These are phyloP conservation scores for Drosophila tsacasi DNA, from an alignment of 1,140 invertebrate genomes.

Conservation along the genomic window DNA sequence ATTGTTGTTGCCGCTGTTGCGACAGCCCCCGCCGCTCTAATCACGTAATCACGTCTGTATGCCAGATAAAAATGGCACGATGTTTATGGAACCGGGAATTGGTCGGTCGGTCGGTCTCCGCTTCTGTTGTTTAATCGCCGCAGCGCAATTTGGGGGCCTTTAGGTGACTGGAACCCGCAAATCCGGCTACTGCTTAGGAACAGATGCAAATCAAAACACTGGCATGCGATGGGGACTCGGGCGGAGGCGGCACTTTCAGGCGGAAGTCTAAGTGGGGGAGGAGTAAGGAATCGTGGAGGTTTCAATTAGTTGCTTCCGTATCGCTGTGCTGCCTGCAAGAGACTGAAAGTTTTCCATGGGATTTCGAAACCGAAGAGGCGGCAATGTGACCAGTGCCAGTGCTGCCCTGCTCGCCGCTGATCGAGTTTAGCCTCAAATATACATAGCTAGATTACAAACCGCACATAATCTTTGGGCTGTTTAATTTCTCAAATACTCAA, in stretches of 20 bases:
- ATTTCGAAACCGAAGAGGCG: conserved; percentile 13
- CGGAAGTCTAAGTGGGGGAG: conserved; percentile 13
- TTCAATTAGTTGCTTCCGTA: conserved; percentile 37
- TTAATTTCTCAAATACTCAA: not conserved
- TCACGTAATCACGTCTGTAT: conserved; percentile 44
- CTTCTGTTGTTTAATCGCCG: conserved; percentile 35
- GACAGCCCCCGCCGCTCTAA: conserved; percentile 20
- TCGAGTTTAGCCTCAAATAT: not conserved
- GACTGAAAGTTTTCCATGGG: conserved; percentile 49
- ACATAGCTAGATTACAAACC: conserved; percentile 3
- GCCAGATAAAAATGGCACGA: conserved; percentile 49
- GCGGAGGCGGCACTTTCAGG: conserved; percentile 14
- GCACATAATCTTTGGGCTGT: not conserved
- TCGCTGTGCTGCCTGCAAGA: conserved; percentile 37
- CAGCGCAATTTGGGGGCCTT: conserved; percentile 18
- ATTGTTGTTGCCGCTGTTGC: conserved; percentile 45
- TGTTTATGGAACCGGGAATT: conserved; percentile 24
- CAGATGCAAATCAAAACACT: conserved; percentile 27
- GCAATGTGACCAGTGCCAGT: conserved; percentile 43
- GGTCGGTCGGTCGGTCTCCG: conserved; percentile 9
- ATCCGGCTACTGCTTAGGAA: conserved; percentile 22
- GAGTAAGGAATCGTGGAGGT: conserved; percentile 9
- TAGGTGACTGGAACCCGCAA: conserved; percentile 5
- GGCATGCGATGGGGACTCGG: conserved; percentile 18
- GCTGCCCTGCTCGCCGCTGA: conserved; percentile 11